phyloP scores from a whole-genome alignment of 1,140 invertebrate genomes.

The Platyura marginata region DNA sequence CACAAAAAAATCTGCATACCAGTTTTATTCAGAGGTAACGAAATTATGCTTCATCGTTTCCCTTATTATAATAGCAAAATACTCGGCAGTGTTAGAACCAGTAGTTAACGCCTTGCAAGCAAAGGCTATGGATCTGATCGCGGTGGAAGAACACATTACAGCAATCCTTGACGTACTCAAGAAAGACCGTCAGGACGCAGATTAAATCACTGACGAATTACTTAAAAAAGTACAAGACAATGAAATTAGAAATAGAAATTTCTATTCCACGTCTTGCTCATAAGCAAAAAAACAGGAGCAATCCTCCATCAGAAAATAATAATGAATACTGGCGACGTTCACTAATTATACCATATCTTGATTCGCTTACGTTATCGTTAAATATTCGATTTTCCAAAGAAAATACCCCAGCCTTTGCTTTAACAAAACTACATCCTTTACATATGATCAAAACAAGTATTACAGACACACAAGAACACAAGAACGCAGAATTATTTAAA shows the following conservation, averaged over 20 bases:
- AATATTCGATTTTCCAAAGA: conserved; percentile 9
- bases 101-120: conserved; percentile 6
- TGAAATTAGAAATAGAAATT: conserved; percentile 5
- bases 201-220: conserved; percentile 4
- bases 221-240: background rate
- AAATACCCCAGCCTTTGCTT: background rate
- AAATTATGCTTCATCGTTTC: conserved; percentile 8
- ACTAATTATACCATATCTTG: conserved; percentile 7
- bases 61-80: conserved; percentile 8
- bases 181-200: conserved; percentile 5
- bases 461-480: too few species aligned
- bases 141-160: conserved; percentile 4
- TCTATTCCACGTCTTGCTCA: conserved; percentile 4
- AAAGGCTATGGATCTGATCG: conserved; percentile 8
- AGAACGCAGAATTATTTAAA: too few species aligned
- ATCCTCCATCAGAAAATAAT: conserved; percentile 5
- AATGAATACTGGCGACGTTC: conserved; percentile 7
- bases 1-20: conserved; percentile 8
- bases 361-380: conserved; percentile 8
- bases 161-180: conserved; percentile 4
- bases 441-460: background rate
- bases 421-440: background rate
- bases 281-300: background rate
- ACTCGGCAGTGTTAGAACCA: conserved; percentile 9
- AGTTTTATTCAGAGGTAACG: conserved; percentile 6